Percentiles rank a stretch among this genome's conserved stretches.
phyloP scores from a whole-genome alignment of 2,113 vertebrate genomes.

The Rhynchomys soricoides region DNA sequence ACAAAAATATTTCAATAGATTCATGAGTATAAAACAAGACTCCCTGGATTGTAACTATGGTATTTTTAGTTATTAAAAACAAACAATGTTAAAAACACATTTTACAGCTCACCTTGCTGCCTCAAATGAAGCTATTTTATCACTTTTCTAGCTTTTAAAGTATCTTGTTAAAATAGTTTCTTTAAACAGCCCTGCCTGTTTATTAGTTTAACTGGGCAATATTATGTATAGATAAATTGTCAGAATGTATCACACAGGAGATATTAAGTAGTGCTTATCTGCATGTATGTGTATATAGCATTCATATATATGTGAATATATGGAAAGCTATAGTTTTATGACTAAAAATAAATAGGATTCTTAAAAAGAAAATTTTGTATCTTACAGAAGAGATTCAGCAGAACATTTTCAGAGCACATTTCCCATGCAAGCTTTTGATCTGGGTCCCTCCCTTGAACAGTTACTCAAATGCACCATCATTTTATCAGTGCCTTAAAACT shows the following conservation, averaged over 20 bases:
- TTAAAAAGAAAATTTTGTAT: not conserved
- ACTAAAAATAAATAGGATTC: not conserved
- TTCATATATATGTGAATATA: no score
- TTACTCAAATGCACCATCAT: not conserved
- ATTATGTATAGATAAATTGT: not conserved
- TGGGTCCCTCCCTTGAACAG: not conserved
- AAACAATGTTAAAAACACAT: not conserved
- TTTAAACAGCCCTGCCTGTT: not conserved
- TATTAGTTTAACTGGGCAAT: conserved; percentile 2
- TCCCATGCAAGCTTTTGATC: not conserved
- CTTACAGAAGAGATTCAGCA: not conserved
- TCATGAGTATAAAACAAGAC: not conserved
- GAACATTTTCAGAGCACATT: not conserved
- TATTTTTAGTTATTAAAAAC: conserved; percentile 28
- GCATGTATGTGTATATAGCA: not conserved
- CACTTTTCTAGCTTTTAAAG: not conserved
- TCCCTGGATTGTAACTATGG: not conserved
- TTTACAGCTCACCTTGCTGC: not conserved
- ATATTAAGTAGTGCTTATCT: not conserved
- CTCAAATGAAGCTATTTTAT: not conserved
- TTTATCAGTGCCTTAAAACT: not conserved
- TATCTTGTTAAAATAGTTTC: not conserved
- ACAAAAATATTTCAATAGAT: conserved; percentile 1
- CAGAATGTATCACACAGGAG: not conserved
- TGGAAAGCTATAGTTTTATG: no score